Evolutionary conservation across 1,140 invertebrate species (phyloP).

Genomic region (Cephus cinctus): DNA sequence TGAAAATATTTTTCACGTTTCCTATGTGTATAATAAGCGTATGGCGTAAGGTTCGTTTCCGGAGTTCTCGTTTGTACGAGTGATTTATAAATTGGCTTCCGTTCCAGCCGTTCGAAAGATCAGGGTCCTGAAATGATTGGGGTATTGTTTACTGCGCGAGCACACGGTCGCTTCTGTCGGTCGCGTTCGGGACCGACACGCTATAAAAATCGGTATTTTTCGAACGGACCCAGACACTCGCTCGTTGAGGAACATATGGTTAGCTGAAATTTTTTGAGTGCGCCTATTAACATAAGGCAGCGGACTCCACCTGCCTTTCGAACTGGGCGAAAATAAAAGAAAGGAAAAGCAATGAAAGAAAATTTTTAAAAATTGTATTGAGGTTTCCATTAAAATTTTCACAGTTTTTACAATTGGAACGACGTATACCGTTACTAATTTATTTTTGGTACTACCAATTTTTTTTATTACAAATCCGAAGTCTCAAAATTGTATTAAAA

Average conservation of each 20-base stretch:
- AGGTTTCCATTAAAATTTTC: too few relatives aligned
- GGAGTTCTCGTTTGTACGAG: background rate
- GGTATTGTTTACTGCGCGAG: conserved; percentile 11
- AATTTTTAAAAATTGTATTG: too few relatives aligned
- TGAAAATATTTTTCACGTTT: too few relatives aligned
- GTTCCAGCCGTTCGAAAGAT: conserved; percentile 18
- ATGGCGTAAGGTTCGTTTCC: too few relatives aligned
- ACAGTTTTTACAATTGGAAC: too few relatives aligned
- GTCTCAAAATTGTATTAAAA: too few relatives aligned
- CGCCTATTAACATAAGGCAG: conserved; percentile 37
- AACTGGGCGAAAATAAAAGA: too few relatives aligned
- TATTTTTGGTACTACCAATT: too few relatives aligned
- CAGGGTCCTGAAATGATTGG: conserved; percentile 10
- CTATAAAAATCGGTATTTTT: conserved; percentile 7
- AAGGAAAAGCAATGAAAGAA: too few relatives aligned
- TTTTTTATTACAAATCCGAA: too few relatives aligned
- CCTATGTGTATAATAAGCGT: too few relatives aligned
- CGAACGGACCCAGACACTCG: background rate
- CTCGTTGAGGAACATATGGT: conserved; percentile 39
- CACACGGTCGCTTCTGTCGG: conserved; percentile 6
- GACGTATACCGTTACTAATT: too few relatives aligned
- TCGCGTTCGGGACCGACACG: conserved; percentile 1
- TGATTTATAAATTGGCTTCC: conserved; percentile 34
- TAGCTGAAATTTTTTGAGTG: conserved; percentile 34
- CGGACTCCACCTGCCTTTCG: conserved; percentile 42